Conservation (phyloP, 2,113 vertebrate species). For the Oxygymnocypris stewartii region DNA sequence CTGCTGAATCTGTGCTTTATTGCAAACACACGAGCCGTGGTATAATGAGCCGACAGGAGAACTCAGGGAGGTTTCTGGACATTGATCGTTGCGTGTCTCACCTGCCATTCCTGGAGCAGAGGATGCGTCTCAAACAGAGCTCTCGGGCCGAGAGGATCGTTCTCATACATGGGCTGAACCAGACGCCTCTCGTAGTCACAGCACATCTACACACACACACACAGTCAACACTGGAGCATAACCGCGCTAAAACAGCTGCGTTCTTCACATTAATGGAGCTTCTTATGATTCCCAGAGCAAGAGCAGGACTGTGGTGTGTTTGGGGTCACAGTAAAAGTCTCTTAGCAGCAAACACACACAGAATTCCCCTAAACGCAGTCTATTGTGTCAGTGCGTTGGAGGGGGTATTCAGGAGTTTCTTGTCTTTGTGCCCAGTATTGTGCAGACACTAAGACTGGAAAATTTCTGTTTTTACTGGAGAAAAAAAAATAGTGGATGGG, state of each 20-base stretch:
- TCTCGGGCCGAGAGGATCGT: constrained; percentile 76
- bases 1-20: not conserved
- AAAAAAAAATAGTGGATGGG: not conserved
- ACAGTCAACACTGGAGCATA: not conserved
- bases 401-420: not conserved
- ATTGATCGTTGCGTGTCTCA: constrained; percentile 59
- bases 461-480: not conserved
- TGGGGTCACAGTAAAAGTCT: not conserved
- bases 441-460: not conserved
- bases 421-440: not conserved
- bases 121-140: constrained; percentile 90
- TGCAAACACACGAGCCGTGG: not conserved
- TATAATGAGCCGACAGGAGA: not conserved
- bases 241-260: not conserved
- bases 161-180: constrained; percentile 83
- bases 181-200: constrained; percentile 91
- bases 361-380: not conserved
- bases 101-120: constrained; percentile 92
- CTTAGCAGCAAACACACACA: not conserved
- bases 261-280: not conserved
- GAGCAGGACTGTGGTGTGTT: not conserved
- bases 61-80: no score
- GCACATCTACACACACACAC: constrained; percentile 78
- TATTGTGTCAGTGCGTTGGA: not conserved
- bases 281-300: not conserved